Evolutionary conservation across 2,113 vertebrate species (phyloP), one percentile per base, ranked within the genome.

Genomic region (Pygoscelis antarcticus): DNA sequence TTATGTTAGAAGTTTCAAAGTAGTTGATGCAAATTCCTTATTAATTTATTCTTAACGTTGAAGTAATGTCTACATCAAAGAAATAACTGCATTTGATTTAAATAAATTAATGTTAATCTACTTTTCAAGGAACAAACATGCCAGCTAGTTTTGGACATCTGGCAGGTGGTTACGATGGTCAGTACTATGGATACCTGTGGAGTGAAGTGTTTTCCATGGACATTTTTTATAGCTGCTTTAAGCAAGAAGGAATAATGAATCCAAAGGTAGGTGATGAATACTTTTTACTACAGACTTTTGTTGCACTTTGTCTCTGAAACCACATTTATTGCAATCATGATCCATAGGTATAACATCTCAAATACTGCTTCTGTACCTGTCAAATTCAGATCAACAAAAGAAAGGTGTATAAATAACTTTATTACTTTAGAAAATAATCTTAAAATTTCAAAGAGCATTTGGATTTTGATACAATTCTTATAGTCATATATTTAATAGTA

Each of bases 131-230:
- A 77, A 99, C 98, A 95, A 99, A 98, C 87, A 98, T 98, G 98
- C 98, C 98, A 14, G 98, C 98, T 70, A 98, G 98, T 64, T 99
- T 99, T 96, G 98, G 98, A 60, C 99, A 99, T 93, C 95, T 99
- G 95, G 98, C 98, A 18, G 99, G 99, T 90, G 99, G 99, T 38
- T 99, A 99, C 72, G 99, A 99, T 90, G 99, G 98, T 57, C 99
- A 99, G 36, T 99, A 99, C 96, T 99, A 99, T 55, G 99, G 99
- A 71, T 99, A 99, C 94, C 97, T 99, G 49, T 99, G 99, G 99
- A 99, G 99, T 76, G 99, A 99, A 94, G 99, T 99, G 42, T 99
- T 99, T 98, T 99, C 99, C 92, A 98, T 98, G 98, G 99, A 99
- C 96, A 99, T 99, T 83, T 99, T 98, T 95, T 99, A 99, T 94